Evolutionary conservation across 2,113 vertebrate species (phyloP).

Genomic region (Hippocampus abdominalis): DNA sequence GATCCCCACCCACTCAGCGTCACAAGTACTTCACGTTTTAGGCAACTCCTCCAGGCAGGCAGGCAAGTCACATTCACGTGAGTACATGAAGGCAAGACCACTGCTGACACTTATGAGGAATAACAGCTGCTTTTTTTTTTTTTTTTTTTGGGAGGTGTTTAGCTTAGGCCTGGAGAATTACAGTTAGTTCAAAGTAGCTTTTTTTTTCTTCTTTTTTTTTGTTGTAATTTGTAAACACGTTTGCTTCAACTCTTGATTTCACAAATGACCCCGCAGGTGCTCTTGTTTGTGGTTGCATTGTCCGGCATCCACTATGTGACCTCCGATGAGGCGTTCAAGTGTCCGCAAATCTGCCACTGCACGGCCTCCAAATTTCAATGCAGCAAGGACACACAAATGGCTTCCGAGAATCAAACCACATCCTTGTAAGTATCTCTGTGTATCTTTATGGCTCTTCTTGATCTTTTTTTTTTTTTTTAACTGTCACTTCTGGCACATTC

Average conservation of each 20-base stretch:
- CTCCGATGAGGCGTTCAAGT: conserved; percentile 47
- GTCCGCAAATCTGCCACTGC: conserved; percentile 69
- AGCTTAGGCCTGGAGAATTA: conserved; percentile 1
- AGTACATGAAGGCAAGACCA: conserved; percentile 41
- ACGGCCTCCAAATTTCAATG: conserved; percentile 53
- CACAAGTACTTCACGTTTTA: conserved; percentile 38
- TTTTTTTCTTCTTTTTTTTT: background rate
- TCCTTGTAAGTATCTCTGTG: conserved; percentile 61
- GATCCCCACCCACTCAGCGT: conserved; percentile 55
- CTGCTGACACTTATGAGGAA: background rate
- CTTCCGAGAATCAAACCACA: conserved; percentile 15
- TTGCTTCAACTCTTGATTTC: conserved; percentile 4
- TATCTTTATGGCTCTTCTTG: background rate
- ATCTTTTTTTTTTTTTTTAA: background rate
- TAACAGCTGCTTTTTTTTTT: background rate
- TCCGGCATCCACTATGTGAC: conserved; percentile 37
- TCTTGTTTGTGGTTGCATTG: conserved; percentile 53
- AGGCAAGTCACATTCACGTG: conserved; percentile 24
- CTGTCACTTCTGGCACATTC: background rate
- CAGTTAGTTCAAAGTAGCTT: background rate
- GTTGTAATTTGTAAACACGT: conserved; percentile 10
- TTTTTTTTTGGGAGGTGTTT: background rate
- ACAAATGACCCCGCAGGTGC: conserved; percentile 46
- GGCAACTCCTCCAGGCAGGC: background rate
- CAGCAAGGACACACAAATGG: conserved; percentile 64